Percentiles rank a stretch among this genome's conserved stretches.
phyloP scores from a whole-genome alignment of 2,113 vertebrate species.

The Condylura cristata region DNA sequence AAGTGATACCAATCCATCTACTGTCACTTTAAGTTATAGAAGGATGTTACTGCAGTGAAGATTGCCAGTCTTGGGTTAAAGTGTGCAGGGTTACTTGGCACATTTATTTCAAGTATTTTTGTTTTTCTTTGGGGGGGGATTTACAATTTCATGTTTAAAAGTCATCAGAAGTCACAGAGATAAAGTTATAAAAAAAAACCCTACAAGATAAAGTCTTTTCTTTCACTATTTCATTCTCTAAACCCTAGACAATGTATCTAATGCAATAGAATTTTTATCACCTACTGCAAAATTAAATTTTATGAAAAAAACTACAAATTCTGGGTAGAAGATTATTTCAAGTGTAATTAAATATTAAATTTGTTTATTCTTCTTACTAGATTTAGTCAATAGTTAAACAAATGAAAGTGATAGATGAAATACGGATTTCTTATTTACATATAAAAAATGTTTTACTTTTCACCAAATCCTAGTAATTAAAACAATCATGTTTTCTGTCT shows the following conservation, averaged over 20 bases:
- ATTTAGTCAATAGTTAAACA: conserved; percentile 28
- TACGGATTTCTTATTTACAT: not conserved
- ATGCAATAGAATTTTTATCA: not conserved
- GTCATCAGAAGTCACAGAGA: not conserved
- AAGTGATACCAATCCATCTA: not conserved
- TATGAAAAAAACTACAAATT: not conserved
- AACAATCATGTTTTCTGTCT: not conserved
- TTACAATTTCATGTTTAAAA: conserved; percentile 18
- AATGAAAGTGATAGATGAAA: conserved; percentile 26
- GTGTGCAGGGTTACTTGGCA: not conserved
- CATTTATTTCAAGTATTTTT: not conserved
- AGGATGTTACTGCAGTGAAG: not conserved
- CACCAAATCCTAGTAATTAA: not conserved
- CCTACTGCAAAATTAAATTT: conserved; percentile 23
- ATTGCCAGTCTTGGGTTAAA: not conserved
- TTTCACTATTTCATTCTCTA: not conserved
- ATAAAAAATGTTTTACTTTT: not conserved
- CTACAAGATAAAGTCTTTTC: not conserved
- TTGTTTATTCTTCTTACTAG: not conserved
- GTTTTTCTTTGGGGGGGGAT: not conserved
- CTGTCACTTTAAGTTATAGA: not conserved
- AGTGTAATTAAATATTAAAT: not conserved
- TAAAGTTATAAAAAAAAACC: not conserved
- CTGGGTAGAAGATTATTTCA: not conserved
- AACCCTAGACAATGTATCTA: not conserved